A percentile compares a stretch with the other conserved stretches of the same genome.
These are phyloP conservation scores for Crocallis elinguaria DNA, from an alignment of 2,888 invertebrate species.

Conservation along the genomic window DNA sequence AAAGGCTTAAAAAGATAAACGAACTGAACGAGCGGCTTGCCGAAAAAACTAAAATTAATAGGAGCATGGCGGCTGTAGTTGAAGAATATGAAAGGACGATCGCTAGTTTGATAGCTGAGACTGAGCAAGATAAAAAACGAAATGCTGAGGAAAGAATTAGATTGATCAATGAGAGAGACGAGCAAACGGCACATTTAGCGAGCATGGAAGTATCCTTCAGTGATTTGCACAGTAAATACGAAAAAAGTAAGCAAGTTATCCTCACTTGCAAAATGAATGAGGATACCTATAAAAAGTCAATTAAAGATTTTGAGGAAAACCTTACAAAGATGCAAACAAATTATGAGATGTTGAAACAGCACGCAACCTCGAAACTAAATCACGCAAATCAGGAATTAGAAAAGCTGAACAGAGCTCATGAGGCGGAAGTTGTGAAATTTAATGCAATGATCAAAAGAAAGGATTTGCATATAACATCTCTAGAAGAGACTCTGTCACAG, in stretches of 20 bases:
- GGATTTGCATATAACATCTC: conserved; percentile 92
- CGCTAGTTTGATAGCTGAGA: conserved; percentile 89
- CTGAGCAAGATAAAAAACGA: conserved; percentile 87
- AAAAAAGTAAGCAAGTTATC: conserved; percentile 87
- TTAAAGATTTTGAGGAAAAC: conserved; percentile 88
- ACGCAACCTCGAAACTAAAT: conserved; percentile 94
- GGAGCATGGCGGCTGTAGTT: conserved; percentile 87
- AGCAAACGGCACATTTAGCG: conserved; percentile 85
- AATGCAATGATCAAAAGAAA: conserved; percentile 94
- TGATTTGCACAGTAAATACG: conserved; percentile 86
- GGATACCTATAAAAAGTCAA: conserved; percentile 87
- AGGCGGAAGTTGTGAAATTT: conserved; percentile 92
- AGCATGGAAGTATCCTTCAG: conserved; percentile 87
- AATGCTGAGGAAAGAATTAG: conserved; percentile 80
- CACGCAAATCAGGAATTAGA: conserved; percentile 91
- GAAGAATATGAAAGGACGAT: conserved; percentile 92
- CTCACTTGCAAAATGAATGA: conserved; percentile 85
- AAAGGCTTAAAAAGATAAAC: conserved; percentile 66
- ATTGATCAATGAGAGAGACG: conserved; percentile 85
- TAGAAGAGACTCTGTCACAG: conserved; percentile 93
- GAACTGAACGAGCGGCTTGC: conserved; percentile 65
- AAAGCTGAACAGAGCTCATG: conserved; percentile 88
- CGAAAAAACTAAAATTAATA: conserved; percentile 77
- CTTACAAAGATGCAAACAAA: conserved; percentile 91
- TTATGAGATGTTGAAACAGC: conserved; percentile 93